A percentile compares a stretch with the other conserved stretches of the same genome.
Evolutionary conservation across 2,797 vertebrate genomes (phyloP).

Genomic region (Selene dorsalis): DNA sequence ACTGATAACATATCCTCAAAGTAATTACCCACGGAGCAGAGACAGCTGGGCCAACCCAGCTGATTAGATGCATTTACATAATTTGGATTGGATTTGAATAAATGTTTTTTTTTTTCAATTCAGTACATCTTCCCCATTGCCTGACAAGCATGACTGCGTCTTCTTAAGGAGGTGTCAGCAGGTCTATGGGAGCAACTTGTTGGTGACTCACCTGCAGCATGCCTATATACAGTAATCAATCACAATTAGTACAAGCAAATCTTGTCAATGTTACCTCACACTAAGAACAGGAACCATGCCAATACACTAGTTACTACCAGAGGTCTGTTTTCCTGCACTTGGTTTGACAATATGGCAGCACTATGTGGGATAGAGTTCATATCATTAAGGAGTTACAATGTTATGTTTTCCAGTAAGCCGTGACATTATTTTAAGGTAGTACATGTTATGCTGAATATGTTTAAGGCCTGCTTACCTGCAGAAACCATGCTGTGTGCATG

Average conservation of each 20-base stretch:
- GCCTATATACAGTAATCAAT: conserved; percentile 3
- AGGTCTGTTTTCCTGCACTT: neutral
- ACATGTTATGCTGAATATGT: no score
- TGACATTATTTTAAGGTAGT: neutral
- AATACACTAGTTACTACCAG: neutral
- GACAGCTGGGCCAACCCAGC: conserved; percentile 70
- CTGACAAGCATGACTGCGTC: conserved; percentile 2
- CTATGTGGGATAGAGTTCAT: neutral
- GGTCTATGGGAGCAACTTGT: neutral
- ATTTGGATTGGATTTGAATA: conserved; percentile 65
- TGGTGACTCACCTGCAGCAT: conserved; percentile 1
- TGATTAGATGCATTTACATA: conserved; percentile 75
- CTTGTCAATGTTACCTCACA: neutral
- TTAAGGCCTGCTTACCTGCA: conserved; percentile 78
- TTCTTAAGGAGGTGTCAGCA: neutral
- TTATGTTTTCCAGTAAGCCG: neutral
- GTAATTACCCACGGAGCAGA: conserved; percentile 69
- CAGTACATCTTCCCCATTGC: conserved; percentile 20
- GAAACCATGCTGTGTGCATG: conserved; percentile 94
- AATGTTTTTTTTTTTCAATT: conserved; percentile 58
- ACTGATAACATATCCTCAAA: conserved; percentile 66
- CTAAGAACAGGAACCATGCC: neutral
- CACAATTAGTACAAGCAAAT: neutral
- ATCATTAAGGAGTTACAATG: neutral
- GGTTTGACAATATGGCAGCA: conserved; percentile 13